A percentile compares a stretch with the other conserved stretches of the same genome.
phyloP scores from a whole-genome alignment of 1,140 invertebrate genomes.

The Bombus huntii region DNA sequence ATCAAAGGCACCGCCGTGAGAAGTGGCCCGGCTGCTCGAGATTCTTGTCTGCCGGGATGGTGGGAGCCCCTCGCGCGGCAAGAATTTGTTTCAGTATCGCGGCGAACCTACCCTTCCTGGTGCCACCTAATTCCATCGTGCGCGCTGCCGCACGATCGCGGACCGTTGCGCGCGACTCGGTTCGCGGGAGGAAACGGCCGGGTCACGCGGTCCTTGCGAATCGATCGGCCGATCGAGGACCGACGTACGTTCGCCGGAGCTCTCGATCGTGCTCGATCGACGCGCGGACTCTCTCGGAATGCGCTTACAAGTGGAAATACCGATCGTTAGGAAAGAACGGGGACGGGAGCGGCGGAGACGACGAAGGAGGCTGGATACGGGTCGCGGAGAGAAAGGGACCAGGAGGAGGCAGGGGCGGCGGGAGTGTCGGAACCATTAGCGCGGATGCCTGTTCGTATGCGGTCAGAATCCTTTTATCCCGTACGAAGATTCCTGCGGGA shows the following conservation, averaged over 20 bases:
- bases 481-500: slow-evolving; percentile 75
- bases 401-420: not conserved
- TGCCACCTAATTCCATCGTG: slow-evolving; percentile 19
- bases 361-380: not conserved
- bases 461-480: slow-evolving; percentile 77
- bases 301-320: slow-evolving; percentile 50
- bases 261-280: slow-evolving; percentile 20
- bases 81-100: slow-evolving; percentile 65
- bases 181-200: not conserved
- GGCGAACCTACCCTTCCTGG: slow-evolving; percentile 26
- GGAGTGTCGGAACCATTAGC: slow-evolving; percentile 80
- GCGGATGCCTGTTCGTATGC: slow-evolving; percentile 76
- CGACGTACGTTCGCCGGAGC: not conserved
- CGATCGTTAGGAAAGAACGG: slow-evolving; percentile 42
- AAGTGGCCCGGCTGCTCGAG: slow-evolving; percentile 69
- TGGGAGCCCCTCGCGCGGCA: slow-evolving; percentile 35
- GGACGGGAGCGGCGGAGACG: not conserved
- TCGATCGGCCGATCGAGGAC: not conserved
- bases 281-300: slow-evolving; percentile 27
- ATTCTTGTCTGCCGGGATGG: slow-evolving; percentile 67
- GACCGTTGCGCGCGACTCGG: not conserved
- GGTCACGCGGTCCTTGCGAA: not conserved
- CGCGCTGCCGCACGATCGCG: too few species aligned
- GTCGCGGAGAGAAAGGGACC: not conserved
- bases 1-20: slow-evolving; percentile 70